Evolutionary conservation across 92 coral and sea anemone genomes (phyloP).

Genomic region (Zoanthus solanderi): DNA sequence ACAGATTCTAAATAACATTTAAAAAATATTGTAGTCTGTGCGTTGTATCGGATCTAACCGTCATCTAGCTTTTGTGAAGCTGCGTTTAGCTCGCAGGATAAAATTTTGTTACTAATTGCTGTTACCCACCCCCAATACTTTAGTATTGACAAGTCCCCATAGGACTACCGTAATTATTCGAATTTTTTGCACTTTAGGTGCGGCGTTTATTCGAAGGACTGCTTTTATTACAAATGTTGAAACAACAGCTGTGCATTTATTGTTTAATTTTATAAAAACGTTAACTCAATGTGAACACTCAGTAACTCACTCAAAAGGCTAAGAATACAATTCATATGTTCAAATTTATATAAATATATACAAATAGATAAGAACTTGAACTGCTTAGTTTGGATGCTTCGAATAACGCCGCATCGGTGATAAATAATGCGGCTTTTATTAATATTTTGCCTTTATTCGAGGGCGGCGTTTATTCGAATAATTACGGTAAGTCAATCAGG

Average conservation of each 20-base stretch:
- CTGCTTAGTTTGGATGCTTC: conserved; percentile 19
- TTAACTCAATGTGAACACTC: conserved; percentile 17
- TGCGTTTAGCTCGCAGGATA: conserved; percentile 19
- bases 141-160: conserved; percentile 15
- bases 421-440: conserved; percentile 20
- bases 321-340: conserved; percentile 14
- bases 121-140: conserved; percentile 19
- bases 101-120: conserved; percentile 6
- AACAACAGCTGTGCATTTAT: conserved; percentile 30
- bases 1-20: conserved; percentile 14
- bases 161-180: conserved; percentile 15
- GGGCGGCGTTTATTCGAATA: too few species aligned
- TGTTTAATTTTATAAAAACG: background rate
- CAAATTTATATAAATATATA: conserved; percentile 18
- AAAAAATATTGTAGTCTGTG: conserved; percentile 15
- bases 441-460: conserved; percentile 18
- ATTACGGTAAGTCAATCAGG: background rate
- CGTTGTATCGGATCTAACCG: conserved; percentile 1
- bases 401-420: conserved; percentile 16
- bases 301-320: conserved; percentile 18
- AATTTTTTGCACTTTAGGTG: conserved; percentile 16
- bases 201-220: conserved; percentile 17
- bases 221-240: conserved; percentile 26
- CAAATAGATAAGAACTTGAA: background rate
- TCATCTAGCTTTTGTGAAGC: conserved; percentile 8